Conservation (phyloP, 2,113 vertebrate genomes). For the Rhodinocichla rosea region DNA sequence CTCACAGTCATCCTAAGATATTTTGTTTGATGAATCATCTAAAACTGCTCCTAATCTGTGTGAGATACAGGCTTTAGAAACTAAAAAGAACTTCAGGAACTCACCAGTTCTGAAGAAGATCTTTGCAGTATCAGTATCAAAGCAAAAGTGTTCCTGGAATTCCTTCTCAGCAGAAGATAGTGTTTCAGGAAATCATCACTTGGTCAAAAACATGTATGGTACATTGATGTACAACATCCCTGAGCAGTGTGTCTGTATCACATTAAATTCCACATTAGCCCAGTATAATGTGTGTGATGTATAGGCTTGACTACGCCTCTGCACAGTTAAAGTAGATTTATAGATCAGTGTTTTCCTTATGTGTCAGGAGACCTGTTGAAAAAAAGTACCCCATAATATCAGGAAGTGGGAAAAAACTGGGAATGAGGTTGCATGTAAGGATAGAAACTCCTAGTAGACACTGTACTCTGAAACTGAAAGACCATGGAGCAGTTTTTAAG, state of each 20-base stretch:
- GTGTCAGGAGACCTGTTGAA: not conserved
- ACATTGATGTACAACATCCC: not conserved
- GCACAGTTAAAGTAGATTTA: not conserved
- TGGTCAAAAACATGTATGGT: not conserved
- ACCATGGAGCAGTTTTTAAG: not conserved
- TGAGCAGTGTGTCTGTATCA: not conserved
- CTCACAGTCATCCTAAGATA: not conserved
- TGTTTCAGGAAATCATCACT: not conserved
- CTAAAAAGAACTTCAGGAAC: not conserved
- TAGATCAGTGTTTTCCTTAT: not conserved
- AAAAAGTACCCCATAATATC: not conserved
- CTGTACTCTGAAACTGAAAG: not conserved
- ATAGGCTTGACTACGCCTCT: not conserved
- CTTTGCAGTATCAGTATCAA: not conserved
- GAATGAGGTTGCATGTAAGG: not conserved
- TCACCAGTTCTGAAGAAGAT: not conserved
- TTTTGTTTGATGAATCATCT: not conserved
- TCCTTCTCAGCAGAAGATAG: not conserved
- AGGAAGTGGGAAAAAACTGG: not conserved
- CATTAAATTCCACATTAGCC: not conserved
- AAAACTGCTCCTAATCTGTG: not conserved
- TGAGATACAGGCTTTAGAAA: not conserved
- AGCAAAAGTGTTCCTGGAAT: not conserved
- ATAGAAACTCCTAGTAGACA: not conserved
- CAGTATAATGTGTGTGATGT: not conserved